These are phyloP conservation scores for Pachyseris speciosa DNA, from an alignment of 64 coral and sea anemone species.

Conservation along the genomic window DNA sequence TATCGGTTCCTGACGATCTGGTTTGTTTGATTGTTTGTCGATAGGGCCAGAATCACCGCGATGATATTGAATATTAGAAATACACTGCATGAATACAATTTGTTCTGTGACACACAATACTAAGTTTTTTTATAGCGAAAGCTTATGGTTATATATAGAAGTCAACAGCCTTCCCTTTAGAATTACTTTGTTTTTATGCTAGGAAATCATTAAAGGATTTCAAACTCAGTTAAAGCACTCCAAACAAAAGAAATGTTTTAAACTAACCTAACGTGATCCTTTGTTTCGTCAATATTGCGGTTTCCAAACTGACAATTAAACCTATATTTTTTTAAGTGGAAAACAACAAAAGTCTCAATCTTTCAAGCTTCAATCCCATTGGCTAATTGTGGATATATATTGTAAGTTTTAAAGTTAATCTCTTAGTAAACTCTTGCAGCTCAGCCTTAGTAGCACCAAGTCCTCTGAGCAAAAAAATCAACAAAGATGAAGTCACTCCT, in stretches of 20 bases:
- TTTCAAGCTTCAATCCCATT: background rate
- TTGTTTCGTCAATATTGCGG: background rate
- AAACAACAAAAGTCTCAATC: background rate
- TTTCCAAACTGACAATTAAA: background rate
- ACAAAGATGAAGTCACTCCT: background rate
- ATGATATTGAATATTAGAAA: too few species aligned
- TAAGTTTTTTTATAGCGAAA: too few species aligned
- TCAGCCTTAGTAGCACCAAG: background rate
- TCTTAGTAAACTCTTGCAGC: background rate
- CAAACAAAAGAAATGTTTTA: background rate
- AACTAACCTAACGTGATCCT: background rate
- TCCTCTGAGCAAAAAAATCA: background rate
- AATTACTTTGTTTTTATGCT: too few species aligned
- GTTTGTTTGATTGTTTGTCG: too few species aligned
- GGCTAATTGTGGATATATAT: background rate
- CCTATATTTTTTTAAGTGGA: background rate
- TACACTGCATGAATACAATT: too few species aligned
- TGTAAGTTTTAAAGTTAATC: background rate
- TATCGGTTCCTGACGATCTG: too few species aligned
- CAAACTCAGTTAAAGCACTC: too few species aligned
- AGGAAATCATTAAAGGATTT: too few species aligned
- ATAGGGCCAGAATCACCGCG: too few species aligned
- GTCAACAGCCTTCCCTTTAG: too few species aligned
- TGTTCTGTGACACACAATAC: too few species aligned
- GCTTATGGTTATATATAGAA: too few species aligned